Evolutionary conservation across 2,888 invertebrate species (phyloP).

Genomic region (Mayetiola destructor): DNA sequence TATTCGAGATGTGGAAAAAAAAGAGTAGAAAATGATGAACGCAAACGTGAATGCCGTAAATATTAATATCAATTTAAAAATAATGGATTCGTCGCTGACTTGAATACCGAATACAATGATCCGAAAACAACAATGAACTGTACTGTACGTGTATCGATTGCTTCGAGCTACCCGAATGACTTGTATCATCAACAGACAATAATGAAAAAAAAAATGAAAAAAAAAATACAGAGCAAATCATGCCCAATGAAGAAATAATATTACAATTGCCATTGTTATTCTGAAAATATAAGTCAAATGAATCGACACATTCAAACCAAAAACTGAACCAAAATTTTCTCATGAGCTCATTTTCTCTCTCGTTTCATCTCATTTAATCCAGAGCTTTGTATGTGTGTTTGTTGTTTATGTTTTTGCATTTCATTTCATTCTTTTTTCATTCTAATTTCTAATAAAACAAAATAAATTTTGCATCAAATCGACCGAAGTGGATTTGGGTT

Average conservation of each 20-base stretch:
- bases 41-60: too few species aligned
- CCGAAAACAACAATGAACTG: too few species aligned
- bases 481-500: neutral
- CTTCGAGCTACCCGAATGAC: neutral
- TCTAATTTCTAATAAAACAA: neutral
- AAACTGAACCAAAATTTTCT: neutral
- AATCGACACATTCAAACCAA: neutral
- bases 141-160: neutral
- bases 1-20: too few species aligned
- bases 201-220: neutral
- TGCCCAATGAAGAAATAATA: too few species aligned
- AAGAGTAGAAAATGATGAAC: too few species aligned
- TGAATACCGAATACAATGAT: too few species aligned
- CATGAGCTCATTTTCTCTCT: slow-evolving; percentile 12
- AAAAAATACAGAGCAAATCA: neutral
- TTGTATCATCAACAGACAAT: neutral
- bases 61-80: too few species aligned
- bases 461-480: neutral
- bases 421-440: neutral
- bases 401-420: neutral
- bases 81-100: too few species aligned
- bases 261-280: neutral
- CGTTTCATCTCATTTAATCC: neutral
- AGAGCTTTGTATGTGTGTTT: neutral
- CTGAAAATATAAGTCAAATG: neutral